Conservation (phyloP, 2,888 invertebrate genomes). For the Chouioia cunea region DNA sequence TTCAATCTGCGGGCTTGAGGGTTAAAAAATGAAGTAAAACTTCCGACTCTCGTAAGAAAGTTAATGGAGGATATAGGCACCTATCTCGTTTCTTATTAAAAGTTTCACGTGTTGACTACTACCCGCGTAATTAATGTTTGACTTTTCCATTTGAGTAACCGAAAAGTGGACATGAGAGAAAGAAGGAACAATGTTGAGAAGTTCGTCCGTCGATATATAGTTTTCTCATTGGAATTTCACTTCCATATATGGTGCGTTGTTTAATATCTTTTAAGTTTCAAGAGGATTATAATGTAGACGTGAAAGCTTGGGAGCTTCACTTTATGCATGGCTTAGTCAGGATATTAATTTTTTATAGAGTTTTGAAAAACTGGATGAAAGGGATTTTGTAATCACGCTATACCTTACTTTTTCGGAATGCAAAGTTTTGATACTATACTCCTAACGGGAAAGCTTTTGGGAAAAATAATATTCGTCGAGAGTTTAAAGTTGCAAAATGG, state of each 20-base stretch:
- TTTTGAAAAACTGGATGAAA: too few species aligned
- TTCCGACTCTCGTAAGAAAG: slow-evolving; percentile 25
- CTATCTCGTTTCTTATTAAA: slow-evolving; percentile 47
- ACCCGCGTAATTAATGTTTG: slow-evolving; percentile 42
- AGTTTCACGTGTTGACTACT: slow-evolving; percentile 29
- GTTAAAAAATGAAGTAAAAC: not conserved
- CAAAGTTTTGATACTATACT: too few species aligned
- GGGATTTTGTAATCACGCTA: too few species aligned
- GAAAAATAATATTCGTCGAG: too few species aligned
- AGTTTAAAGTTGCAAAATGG: too few species aligned
- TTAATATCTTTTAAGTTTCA: slow-evolving; percentile 7
- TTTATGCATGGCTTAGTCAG: not conserved
- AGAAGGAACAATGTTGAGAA: slow-evolving; percentile 35
- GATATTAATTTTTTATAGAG: too few species aligned
- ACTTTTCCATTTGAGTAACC: slow-evolving; percentile 32
- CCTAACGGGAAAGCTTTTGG: too few species aligned
- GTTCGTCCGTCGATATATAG: not conserved
- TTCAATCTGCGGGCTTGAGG: not conserved
- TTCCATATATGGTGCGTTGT: not conserved
- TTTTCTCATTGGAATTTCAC: slow-evolving; percentile 5
- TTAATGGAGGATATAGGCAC: slow-evolving; percentile 40
- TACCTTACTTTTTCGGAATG: too few species aligned
- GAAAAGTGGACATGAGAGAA: not conserved
- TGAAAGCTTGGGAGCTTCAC: slow-evolving; percentile 4
- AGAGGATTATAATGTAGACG: slow-evolving; percentile 16